Evolutionary conservation across 2,888 invertebrate genomes (phyloP), one percentile per base, ranked within the genome.

Genomic region (Dendrolimus pini): DNA sequence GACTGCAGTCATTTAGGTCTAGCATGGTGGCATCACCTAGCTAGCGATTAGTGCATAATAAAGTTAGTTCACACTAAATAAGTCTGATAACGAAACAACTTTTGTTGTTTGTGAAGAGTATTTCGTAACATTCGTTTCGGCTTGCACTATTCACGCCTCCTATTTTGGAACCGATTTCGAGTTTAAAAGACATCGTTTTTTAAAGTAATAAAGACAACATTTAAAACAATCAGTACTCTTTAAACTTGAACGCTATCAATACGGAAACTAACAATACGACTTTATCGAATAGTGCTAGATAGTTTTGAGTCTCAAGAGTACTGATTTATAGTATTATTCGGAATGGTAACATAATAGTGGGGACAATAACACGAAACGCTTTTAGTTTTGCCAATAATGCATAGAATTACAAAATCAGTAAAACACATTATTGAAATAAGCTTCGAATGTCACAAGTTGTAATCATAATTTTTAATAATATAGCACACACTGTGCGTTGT

Each of bases 21-120:
- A 83, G 86, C 85, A 88, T 83, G 87, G 86, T 89, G 87, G 76
- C 78, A 76, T 81, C 82, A 87, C 87, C 87, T 86, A 84, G 86
- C 85, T 85, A 85, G 78, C 71, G 65, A 71, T 83, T 87, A 88
- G 87, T 82, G 85, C 83, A 85, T 85, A 75, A 71, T 71, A 71
- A 73, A 76, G 67, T 70, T 71, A 72, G 70, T 62, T 74, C 69
- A 71, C 66, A 61, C 65, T 61, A 62, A 71, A 66, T 64, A 65
- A 65, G 61, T 68, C 60, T 64, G 62, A 59, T 42, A 65, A 70
- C 56, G 61, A 66, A 58, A 59, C 64, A 58, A 47, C 47, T 70
- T 71, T 71, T 68, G 62, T 72, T 76, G 71, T 71, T 78, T 69
- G 71, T 76, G 70, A 72, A 70, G 70, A 70, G 70, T 72, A 75